A percentile compares a stretch with the other conserved stretches of the same genome.
phyloP scores from a whole-genome alignment of 1,140 invertebrate genomes.

The Glossosoma conforme region DNA sequence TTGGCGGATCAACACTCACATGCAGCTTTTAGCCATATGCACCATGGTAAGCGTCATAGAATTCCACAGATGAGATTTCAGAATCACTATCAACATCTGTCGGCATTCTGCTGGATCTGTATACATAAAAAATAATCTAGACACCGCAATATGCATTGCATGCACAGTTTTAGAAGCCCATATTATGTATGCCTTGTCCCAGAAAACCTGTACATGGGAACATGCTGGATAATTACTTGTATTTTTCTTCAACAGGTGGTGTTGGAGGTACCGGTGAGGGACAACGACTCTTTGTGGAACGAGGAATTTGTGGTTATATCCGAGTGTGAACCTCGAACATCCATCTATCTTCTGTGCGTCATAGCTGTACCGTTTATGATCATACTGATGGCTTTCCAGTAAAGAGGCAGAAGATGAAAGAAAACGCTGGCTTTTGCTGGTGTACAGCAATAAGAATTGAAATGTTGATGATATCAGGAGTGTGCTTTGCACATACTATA shows the following conservation, averaged over 20 bases:
- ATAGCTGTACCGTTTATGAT: conserved; percentile 66
- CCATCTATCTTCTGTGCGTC: conserved; percentile 64
- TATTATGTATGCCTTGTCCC: no score
- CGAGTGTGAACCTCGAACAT: conserved; percentile 66
- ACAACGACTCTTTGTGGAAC: conserved; percentile 64
- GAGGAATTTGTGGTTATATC: conserved; percentile 68
- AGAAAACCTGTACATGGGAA: no score
- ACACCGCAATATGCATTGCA: no score
- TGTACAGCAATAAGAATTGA: neutral
- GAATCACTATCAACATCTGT: no score
- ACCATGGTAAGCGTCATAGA: no score
- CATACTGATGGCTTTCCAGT: conserved; percentile 68
- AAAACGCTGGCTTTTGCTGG: neutral
- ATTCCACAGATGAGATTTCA: no score
- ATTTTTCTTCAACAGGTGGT: conserved; percentile 47
- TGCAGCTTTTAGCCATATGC: no score
- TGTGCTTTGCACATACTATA: neutral
- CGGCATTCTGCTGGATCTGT: no score
- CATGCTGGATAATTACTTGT: no score
- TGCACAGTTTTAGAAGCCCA: no score
- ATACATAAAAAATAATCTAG: no score
- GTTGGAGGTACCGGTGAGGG: conserved; percentile 55
- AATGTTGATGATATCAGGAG: neutral
- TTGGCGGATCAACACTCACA: no score
- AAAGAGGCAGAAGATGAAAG: conserved; percentile 31